Evolutionary conservation across 2,888 invertebrate genomes (phyloP), one percentile per base, ranked within the genome.

Genomic region (Rhagophthalmus giganteus): DNA sequence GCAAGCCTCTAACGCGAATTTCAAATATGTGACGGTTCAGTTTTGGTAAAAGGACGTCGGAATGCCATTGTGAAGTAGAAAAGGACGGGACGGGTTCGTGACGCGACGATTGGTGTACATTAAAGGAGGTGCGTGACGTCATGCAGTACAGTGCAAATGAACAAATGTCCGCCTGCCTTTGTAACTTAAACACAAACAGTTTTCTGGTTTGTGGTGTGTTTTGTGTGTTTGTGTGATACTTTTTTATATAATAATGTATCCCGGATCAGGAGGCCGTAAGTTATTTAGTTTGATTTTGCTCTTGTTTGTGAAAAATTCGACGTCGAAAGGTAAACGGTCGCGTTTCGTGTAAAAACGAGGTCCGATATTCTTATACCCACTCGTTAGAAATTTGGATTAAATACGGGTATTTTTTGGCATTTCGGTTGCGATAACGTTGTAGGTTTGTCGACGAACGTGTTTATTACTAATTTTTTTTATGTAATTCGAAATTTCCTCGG

Each of bases 111-210:
- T 46, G 12, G 16, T 25, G 27, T 31, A 14, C 16, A 11, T 37
- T 37, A 31, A 7, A 28, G 15, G 33, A 28, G 13, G 14, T 41
- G 9, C 16, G 60, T 72, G 72, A 72, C 72, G 72, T 72, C 72
- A 72, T 61, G 58, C 60, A 61, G 64, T 59, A 58, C 54, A 68
- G 73, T 74, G 73, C 75, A 75, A 74, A 75, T 75, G 75, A 74
- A 72, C 74, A 75, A 74, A 75, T 75, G 75, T 74, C 74, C 66
- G 74, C 71, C 72, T 58, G 57, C 63, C 70, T 70, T 70, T 66
- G 64, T 69, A 69, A 70, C 61, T 62, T 62, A 67, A 66, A 61
- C 64, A n/a, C n/a, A 70, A 64, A 68, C 65, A 67, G 63, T 66
- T 70, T 71, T 67, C 59, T 56, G 65, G 65, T 59, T 69, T 68